Conservation (phyloP, 2,888 invertebrate species). For the Ecdyonurus torrentis region DNA sequence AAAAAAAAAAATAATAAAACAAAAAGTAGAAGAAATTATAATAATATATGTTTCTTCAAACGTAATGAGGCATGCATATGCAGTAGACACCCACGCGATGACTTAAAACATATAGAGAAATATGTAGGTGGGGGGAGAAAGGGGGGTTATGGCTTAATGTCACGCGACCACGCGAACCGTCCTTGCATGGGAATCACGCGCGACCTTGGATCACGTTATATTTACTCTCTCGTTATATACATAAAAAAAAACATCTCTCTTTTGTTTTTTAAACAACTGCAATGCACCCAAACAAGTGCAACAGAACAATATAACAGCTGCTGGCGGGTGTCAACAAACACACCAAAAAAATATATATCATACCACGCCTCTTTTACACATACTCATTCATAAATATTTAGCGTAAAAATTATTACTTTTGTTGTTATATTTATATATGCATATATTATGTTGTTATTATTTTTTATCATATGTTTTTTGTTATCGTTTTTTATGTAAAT, state of each 20-base stretch:
- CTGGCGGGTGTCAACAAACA: too few relatives aligned
- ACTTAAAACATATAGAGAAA: neutral
- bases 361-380: neutral
- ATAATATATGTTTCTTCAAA: too few relatives aligned
- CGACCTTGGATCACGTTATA: neutral
- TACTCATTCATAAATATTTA: neutral
- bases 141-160: neutral
- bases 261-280: neutral
- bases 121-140: too few relatives aligned
- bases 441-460: too few relatives aligned
- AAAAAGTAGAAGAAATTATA: too few relatives aligned
- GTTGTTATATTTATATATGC: too few relatives aligned
- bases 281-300: neutral
- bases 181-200: neutral
- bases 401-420: neutral
- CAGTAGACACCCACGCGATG: neutral
- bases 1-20: too few relatives aligned
- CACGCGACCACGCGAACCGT: neutral
- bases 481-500: too few relatives aligned
- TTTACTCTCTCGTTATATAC: too few relatives aligned
- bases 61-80: neutral
- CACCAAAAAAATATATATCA: neutral
- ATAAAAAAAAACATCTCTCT: neutral
- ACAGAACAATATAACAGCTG: neutral
- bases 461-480: too few relatives aligned